Base-by-base conservation (phyloP, 2,113 vertebrate species). In the Mastomys natalensis region DNA sequence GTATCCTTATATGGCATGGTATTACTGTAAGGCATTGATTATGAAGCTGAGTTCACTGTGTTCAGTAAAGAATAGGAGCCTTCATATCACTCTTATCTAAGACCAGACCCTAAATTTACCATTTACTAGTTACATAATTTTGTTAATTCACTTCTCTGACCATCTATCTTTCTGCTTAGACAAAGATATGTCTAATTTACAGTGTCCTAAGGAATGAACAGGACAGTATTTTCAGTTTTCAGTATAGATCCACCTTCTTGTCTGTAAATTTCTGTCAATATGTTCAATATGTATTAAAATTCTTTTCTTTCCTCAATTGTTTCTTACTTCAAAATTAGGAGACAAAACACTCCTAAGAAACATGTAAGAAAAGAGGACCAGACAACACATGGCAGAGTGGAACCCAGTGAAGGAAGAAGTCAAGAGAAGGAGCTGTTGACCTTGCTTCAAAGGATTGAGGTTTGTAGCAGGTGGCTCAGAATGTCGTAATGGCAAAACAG, bases 361-460 rank as follows among this genome's bases (percentile, higher is more conserved):
- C 13, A 77, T 21, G 24, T 74, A 4, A 89, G 16, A 68, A 80
- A 85, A 66, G 66, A 37, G 72, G 1, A 0, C 48, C 26, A n/a
- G 16, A 7, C 64, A 68, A 31, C 31, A 68, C 8, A 86, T 1
- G 84, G 22, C n/a, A 89, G 5, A 62, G 5, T 24, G 34, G 45
- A 24, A 3, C 86, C 48, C n/a, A 73, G 51, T 34, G 8, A 37
- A 34, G 43, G 31, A 24, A 6, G 40, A 40, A 9, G 24, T 13
- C 10, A 37, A 72, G 60, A 40, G 21, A 70, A 53, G 2, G 72
- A 26, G 26, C 1, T 19, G 2, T 29, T 70, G 34, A 62, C 34
- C 34, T n/a, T 70, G 31, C 34, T 12, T 37, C 0, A 0, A 5
- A 19, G 26, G n/a, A 13, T 53, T 55, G 29, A 31, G 16, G 11